Conservation (phyloP, 2,888 invertebrate species). For the Epsilonema sp. region DNA sequence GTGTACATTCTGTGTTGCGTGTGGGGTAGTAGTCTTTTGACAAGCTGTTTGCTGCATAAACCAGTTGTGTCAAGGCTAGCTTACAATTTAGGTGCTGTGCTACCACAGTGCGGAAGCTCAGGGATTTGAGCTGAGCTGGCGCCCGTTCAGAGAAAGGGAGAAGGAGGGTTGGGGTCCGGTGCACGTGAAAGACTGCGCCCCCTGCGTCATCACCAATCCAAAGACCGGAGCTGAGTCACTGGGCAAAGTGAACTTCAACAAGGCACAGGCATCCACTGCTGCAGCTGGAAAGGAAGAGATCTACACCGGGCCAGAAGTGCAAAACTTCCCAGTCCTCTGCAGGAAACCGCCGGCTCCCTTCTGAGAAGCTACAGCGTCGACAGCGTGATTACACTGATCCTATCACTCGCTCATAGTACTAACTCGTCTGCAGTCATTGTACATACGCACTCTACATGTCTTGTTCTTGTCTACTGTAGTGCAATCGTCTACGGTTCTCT, state of each 20-base stretch:
- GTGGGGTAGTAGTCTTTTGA: too few relatives aligned
- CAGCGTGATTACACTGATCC: too few relatives aligned
- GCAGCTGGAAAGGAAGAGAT: slow-evolving; percentile 16
- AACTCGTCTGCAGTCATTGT: too few relatives aligned
- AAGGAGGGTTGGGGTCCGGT: slow-evolving; percentile 16
- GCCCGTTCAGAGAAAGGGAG: slow-evolving; percentile 14
- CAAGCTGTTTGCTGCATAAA: too few relatives aligned
- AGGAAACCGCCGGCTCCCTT: too few relatives aligned
- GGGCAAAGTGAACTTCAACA: slow-evolving; percentile 21
- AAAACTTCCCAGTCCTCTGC: slow-evolving; percentile 14
- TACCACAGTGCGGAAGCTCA: slow-evolving; percentile 19
- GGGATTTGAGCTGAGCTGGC: slow-evolving; percentile 23
- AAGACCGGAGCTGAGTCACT: slow-evolving; percentile 19
- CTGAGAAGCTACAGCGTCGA: too few relatives aligned
- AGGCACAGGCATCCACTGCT: slow-evolving; percentile 18
- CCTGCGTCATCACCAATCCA: slow-evolving; percentile 16
- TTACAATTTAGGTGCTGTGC: slow-evolving; percentile 10
- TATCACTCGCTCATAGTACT: too few relatives aligned
- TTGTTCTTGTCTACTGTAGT: too few relatives aligned
- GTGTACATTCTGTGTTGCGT: too few relatives aligned
- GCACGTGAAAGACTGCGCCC: slow-evolving; percentile 18
- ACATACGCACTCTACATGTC: too few relatives aligned
- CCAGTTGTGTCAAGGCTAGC: not conserved
- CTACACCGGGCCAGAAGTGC: slow-evolving; percentile 12
- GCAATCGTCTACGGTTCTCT: too few relatives aligned